These are phyloP conservation scores for Rotaria magnacalcarata DNA, from an alignment of 2,888 invertebrate genomes.

Conservation along the genomic window DNA sequence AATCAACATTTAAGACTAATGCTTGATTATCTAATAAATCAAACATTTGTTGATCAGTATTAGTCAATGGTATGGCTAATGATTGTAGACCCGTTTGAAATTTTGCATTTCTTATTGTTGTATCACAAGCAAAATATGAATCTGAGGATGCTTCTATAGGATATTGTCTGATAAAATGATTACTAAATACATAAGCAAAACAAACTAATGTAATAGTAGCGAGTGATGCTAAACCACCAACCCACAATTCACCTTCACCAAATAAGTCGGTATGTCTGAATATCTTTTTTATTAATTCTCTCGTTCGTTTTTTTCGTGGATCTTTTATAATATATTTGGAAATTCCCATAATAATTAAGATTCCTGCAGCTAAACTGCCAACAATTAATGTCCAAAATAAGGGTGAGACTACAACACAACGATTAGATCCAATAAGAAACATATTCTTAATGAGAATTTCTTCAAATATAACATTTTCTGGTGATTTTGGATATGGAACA, in stretches of 20 bases:
- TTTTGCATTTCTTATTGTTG: not conserved
- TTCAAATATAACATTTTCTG: not conserved
- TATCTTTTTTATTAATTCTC: not conserved
- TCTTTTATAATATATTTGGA: not conserved
- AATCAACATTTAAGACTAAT: not conserved
- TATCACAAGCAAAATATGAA: conserved; percentile 7
- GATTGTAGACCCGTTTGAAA: conserved; percentile 17
- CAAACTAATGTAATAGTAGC: not conserved
- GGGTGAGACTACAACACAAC: not conserved
- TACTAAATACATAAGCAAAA: conserved; percentile 13
- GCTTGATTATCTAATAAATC: conserved; percentile 16
- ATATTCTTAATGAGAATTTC: not conserved
- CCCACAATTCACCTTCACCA: conserved; percentile 34
- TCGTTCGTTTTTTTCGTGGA: not conserved
- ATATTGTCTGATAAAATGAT: not conserved
- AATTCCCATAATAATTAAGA: not conserved
- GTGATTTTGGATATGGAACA: not conserved
- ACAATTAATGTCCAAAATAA: conserved; percentile 9
- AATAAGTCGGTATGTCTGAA: not conserved
- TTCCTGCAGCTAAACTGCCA: not conserved
- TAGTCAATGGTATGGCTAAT: not conserved
- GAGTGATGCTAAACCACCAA: conserved; percentile 29
- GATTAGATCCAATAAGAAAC: not conserved
- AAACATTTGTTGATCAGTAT: conserved; percentile 33
- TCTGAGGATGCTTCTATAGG: conserved; percentile 3